Evolutionary conservation across 2,113 vertebrate species (phyloP).

Genomic region (Macroglossus sobrinus): DNA sequence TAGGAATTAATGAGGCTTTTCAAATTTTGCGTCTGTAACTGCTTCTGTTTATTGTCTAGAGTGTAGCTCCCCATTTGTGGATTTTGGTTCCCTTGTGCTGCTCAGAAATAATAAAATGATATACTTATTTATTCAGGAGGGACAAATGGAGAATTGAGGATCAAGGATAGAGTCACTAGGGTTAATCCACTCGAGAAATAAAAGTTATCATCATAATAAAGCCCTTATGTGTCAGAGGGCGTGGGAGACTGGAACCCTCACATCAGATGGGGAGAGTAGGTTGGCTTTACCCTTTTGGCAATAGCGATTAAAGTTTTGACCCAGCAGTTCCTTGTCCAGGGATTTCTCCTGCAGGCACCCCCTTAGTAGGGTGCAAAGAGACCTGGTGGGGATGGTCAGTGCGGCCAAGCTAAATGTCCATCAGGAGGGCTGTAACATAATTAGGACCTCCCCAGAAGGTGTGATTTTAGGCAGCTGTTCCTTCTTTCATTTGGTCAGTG

Average conservation of each 20-base stretch:
- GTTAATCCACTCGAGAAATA: background rate
- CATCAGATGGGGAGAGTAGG: fast-evolving
- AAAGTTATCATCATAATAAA: background rate
- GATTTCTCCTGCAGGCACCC: background rate
- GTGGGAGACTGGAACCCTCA: background rate
- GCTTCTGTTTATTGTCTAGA: background rate
- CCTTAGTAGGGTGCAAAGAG: no score
- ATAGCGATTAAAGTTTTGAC: background rate
- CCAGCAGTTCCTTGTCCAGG: background rate
- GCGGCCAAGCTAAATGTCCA: background rate
- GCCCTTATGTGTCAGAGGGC: background rate
- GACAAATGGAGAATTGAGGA: background rate
- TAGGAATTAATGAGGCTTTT: background rate
- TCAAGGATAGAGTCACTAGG: background rate
- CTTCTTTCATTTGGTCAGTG: background rate
- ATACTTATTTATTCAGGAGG: background rate
- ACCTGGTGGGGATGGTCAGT: no score
- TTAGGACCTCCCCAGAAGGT: background rate
- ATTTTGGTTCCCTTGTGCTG: background rate
- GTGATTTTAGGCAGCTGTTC: background rate
- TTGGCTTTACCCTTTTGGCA: background rate
- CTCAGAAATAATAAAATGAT: background rate
- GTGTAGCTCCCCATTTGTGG: background rate
- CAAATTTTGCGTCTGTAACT: background rate
- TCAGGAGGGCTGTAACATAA: background rate